Evolutionary conservation across 2,888 invertebrate species (phyloP).

Genomic region (Brenthis hecate): DNA sequence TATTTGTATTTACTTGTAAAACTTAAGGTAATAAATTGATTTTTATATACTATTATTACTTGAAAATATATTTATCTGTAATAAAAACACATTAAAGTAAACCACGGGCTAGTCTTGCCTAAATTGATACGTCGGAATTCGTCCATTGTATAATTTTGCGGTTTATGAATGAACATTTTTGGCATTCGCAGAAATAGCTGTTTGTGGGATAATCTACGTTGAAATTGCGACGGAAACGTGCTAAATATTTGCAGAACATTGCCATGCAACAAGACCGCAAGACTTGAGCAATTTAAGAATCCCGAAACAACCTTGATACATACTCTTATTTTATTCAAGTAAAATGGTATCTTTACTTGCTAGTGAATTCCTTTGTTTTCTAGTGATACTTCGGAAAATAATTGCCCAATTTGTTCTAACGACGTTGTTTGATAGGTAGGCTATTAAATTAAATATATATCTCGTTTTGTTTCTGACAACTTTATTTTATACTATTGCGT

Average conservation of each 20-base stretch:
- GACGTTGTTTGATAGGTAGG: constrained; percentile 17
- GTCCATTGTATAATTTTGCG: constrained; percentile 58
- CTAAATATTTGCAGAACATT: constrained; percentile 50
- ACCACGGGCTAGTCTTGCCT: too few relatives aligned
- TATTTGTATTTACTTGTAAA: not conserved
- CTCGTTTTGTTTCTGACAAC: not conserved
- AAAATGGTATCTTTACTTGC: constrained; percentile 46
- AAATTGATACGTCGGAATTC: constrained; percentile 35
- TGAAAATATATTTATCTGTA: constrained; percentile 21
- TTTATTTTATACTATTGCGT: not conserved
- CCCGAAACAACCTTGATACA: constrained; percentile 58
- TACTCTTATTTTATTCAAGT: constrained; percentile 53
- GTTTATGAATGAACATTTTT: constrained; percentile 56
- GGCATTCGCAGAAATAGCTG: constrained; percentile 40
- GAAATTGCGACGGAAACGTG: constrained; percentile 56
- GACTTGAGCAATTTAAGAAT: constrained; percentile 62
- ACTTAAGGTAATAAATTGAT: not conserved
- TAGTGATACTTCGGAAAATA: constrained; percentile 1
- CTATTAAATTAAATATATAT: constrained; percentile 1
- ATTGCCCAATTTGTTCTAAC: constrained; percentile 16
- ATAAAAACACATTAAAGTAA: too few relatives aligned
- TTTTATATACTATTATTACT: too few relatives aligned
- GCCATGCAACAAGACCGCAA: constrained; percentile 55
- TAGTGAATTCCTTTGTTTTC: constrained; percentile 16
- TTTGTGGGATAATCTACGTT: constrained; percentile 49